phyloP scores from a whole-genome alignment of 2,113 vertebrate genomes.

The Sapajus apella region DNA sequence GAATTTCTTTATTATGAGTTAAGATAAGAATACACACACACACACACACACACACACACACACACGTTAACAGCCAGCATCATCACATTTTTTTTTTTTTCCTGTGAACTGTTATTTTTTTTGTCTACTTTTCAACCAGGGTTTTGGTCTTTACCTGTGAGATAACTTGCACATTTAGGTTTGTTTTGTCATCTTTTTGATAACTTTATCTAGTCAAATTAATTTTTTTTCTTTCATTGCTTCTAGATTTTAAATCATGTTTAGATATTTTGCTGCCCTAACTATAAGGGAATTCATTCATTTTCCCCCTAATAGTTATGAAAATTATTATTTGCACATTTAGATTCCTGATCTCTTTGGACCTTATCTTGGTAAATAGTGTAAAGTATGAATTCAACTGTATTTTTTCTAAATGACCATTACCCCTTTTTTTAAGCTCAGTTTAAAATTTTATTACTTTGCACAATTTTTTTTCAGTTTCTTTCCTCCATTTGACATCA shows the following conservation, averaged over 20 bases:
- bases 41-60: not conserved
- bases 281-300: not conserved
- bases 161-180: not conserved
- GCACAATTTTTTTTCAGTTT: constrained; percentile 61
- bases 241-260: not conserved
- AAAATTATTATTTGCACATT: not conserved
- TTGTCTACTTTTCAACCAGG: no score
- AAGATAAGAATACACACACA: not conserved
- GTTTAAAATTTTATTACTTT: constrained; percentile 75
- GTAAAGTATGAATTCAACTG: not conserved
- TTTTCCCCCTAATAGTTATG: not conserved
- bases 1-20: not conserved
- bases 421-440: constrained; percentile 54
- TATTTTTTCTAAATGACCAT: not conserved
- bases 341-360: not conserved
- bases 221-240: not conserved
- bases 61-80: not conserved
- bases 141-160: not conserved
- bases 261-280: not conserved
- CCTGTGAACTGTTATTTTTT: not conserved
- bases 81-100: not conserved
- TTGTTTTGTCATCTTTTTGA: not conserved
- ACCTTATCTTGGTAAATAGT: not conserved
- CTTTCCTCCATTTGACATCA: constrained; percentile 82
- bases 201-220: not conserved